Percentiles rank a stretch among this genome's conserved stretches.
Conservation (phyloP, 1,140 invertebrate species). For the Sinonovacula constricta region DNA sequence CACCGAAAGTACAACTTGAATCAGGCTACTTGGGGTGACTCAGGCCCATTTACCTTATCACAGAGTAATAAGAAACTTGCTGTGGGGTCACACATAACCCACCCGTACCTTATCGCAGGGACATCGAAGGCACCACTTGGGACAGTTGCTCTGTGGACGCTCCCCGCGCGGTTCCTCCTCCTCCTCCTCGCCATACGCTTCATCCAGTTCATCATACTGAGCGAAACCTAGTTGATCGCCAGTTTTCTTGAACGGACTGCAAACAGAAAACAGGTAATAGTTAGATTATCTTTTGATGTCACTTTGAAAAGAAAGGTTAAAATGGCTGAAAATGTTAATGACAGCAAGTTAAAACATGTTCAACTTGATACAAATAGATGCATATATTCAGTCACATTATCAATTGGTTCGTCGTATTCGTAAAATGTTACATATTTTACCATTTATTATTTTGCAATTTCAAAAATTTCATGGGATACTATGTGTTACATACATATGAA, state of each 20-base stretch:
- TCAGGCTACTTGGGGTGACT: too few relatives aligned
- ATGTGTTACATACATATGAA: too few relatives aligned
- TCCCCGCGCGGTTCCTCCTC: constrained; percentile 51
- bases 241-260: constrained; percentile 73
- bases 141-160: constrained; percentile 22
- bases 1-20: too few relatives aligned
- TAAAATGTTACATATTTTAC: not conserved
- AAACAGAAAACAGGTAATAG: constrained; percentile 21
- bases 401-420: not conserved
- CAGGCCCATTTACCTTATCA: too few relatives aligned
- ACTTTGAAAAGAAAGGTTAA: not conserved
- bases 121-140: constrained; percentile 37
- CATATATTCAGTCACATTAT: not conserved
- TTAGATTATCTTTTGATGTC: not conserved
- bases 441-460: not conserved
- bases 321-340: not conserved
- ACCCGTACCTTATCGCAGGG: constrained; percentile 49
- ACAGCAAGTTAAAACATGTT: not conserved
- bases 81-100: too few relatives aligned
- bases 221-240: constrained; percentile 77
- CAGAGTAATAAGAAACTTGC: too few relatives aligned
- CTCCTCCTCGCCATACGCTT: constrained; percentile 72
- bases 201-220: constrained; percentile 78
- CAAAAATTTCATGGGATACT: too few relatives aligned
- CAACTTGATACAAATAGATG: not conserved